Conservation (phyloP, 2,797 vertebrate species). For the Phrynocephalus guinanensis region DNA sequence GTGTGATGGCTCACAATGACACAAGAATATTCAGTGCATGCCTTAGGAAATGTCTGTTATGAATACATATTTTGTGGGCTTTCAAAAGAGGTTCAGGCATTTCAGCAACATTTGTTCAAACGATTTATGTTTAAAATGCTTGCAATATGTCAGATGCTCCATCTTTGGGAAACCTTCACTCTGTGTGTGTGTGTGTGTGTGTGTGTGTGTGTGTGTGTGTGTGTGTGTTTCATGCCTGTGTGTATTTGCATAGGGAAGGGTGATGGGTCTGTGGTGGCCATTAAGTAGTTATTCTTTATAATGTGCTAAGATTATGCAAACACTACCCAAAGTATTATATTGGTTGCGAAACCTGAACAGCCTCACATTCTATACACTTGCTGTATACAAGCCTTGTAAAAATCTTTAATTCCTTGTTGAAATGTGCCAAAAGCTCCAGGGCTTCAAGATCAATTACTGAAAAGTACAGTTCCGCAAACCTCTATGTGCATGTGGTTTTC, state of each 20-base stretch:
- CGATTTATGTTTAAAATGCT: neutral
- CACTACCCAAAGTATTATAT: conserved; percentile 17
- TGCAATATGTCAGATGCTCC: neutral
- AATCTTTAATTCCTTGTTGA: conserved; percentile 42
- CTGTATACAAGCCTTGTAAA: conserved; percentile 38
- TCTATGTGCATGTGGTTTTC: conserved; percentile 24
- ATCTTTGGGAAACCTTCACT: neutral
- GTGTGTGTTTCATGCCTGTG: neutral
- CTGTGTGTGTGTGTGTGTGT: neutral
- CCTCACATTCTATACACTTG: neutral
- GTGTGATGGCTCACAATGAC: neutral
- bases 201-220: neutral
- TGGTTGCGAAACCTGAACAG: conserved; percentile 19
- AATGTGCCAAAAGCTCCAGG: conserved; percentile 36
- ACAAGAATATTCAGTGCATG: neutral
- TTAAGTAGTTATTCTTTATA: conserved; percentile 34
- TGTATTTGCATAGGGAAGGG: neutral
- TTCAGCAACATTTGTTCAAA: neutral
- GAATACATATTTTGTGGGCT: conserved; percentile 1
- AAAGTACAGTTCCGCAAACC: conserved; percentile 23
- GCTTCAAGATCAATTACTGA: conserved; percentile 35
- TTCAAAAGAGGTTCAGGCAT: conserved; percentile 7
- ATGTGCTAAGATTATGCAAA: conserved; percentile 25
- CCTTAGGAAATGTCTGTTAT: neutral
- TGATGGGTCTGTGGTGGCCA: conserved; percentile 21